phyloP scores from a whole-genome alignment of 2,797 vertebrate species.

The Ptychobarbus kaznakovi region DNA sequence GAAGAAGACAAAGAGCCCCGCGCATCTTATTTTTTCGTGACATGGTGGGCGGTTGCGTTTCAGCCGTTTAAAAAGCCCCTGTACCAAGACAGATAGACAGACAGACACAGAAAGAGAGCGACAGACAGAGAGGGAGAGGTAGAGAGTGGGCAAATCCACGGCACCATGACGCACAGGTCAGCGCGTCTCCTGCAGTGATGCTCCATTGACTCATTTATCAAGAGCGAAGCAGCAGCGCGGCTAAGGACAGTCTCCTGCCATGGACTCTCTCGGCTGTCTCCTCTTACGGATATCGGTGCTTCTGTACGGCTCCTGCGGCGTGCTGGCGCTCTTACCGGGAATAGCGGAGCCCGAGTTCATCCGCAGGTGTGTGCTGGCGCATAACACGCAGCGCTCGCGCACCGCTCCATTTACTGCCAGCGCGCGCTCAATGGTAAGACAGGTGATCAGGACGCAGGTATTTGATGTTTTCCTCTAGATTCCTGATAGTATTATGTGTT shows the following conservation, averaged over 20 bases:
- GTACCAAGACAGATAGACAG: constrained; percentile 1
- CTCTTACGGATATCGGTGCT: constrained; percentile 53
- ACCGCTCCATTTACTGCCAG: constrained; percentile 44
- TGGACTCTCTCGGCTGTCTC: constrained; percentile 45
- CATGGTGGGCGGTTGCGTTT: constrained; percentile 57
- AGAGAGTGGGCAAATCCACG: constrained; percentile 45
- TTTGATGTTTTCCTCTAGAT: not conserved
- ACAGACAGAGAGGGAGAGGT: constrained; percentile 10
- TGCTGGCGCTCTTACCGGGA: constrained; percentile 51
- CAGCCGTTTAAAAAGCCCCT: constrained; percentile 19
- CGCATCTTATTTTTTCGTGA: constrained; percentile 52
- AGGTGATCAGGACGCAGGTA: not conserved
- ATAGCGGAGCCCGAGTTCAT: constrained; percentile 62
- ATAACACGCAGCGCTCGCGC: constrained; percentile 59
- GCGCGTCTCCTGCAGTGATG: constrained; percentile 39
- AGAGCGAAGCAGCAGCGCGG: constrained; percentile 2
- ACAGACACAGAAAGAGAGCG: not conserved
- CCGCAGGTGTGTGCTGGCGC: constrained; percentile 60
- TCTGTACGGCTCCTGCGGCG: constrained; percentile 13
- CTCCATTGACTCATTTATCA: constrained; percentile 39
- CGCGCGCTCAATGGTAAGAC: constrained; percentile 63
- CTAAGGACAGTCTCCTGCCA: constrained; percentile 30
- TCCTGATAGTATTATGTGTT: not conserved
- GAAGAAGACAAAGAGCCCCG: constrained; percentile 32
- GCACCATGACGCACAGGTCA: constrained; percentile 49